Evolutionary conservation across 2,113 vertebrate species (phyloP).

Genomic region (Recurvirostra avosetta): DNA sequence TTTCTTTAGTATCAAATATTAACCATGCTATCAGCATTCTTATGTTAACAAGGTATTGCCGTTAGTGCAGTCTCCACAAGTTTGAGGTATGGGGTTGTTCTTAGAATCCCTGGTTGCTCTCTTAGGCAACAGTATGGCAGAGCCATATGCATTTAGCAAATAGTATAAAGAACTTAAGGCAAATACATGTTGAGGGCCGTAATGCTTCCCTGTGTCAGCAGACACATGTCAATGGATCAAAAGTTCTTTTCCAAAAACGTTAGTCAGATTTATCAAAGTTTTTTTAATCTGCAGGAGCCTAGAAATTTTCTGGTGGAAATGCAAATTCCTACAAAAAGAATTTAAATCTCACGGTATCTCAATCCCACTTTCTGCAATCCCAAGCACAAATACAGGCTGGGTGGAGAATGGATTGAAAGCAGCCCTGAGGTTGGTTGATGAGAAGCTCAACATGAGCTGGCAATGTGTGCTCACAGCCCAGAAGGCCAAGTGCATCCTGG

Average conservation of each 20-base stretch:
- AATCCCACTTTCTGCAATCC: no score
- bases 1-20: neutral
- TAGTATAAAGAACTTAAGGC: neutral
- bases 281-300: neutral
- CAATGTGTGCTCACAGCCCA: no score
- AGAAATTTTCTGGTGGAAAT: neutral
- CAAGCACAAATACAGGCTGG: no score
- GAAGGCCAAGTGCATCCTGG: no score
- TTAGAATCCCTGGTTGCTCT: neutral
- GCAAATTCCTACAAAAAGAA: neutral
- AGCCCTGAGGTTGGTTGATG: no score
- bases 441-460: no score
- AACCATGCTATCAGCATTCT: neutral
- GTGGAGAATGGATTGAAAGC: no score
- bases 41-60: neutral
- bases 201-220: neutral
- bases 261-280: neutral
- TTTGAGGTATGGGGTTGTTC: neutral
- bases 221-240: accelerated
- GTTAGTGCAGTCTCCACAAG: neutral
- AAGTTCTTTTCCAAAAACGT: neutral
- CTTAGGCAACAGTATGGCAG: neutral
- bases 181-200: neutral
- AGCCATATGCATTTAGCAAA: neutral
- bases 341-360: neutral